A percentile compares a stretch with the other conserved stretches of the same genome.
Evolutionary conservation across 2,113 vertebrate genomes (phyloP).

Genomic region (Spermophilus dauricus): DNA sequence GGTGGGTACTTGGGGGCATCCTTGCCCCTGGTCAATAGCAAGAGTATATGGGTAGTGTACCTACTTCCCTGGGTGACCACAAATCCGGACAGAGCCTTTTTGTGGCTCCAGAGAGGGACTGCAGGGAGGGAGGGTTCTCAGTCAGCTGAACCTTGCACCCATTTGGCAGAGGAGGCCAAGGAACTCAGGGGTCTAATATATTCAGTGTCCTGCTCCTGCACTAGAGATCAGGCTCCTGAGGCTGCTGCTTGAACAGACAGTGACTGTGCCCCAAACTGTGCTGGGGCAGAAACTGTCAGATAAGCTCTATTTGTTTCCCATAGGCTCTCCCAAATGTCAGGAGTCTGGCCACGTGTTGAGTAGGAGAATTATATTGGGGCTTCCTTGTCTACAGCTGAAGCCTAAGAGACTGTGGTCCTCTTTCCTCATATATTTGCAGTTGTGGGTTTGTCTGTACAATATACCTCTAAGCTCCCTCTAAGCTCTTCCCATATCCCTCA

Average conservation of each 20-base stretch:
- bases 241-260: background rate
- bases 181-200: background rate
- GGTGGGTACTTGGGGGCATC: background rate
- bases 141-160: background rate
- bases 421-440: background rate
- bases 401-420: background rate
- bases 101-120: slow-evolving; percentile 3
- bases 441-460: background rate
- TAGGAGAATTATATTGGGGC: too few relatives aligned
- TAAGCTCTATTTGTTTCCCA: background rate
- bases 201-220: background rate
- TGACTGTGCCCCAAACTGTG: background rate
- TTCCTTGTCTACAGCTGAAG: background rate
- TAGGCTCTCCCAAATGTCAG: background rate
- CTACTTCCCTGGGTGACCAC: slow-evolving; percentile 57
- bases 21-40: background rate
- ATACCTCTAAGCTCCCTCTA: background rate
- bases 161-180: background rate
- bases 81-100: slow-evolving; percentile 54
- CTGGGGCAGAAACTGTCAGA: background rate
- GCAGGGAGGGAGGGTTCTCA: background rate
- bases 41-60: slow-evolving; percentile 74
- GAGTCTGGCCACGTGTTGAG: background rate
- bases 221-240: background rate
- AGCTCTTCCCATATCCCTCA: too few relatives aligned